Evolutionary conservation across 1,140 invertebrate species (phyloP).

Genomic region (Caerostris darwini): DNA sequence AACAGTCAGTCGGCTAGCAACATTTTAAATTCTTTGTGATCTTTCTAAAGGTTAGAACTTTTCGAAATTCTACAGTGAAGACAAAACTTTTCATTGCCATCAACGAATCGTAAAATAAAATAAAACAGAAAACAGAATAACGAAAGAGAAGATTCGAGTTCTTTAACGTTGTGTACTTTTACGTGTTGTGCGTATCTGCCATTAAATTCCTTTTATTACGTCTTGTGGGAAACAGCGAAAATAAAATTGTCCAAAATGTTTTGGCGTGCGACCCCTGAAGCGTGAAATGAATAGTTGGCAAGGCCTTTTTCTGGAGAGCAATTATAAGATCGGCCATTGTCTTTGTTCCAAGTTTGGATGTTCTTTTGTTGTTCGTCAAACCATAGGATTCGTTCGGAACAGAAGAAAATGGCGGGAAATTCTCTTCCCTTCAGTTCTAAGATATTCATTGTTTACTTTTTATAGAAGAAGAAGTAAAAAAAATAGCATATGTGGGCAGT

Average conservation of each 20-base stretch:
- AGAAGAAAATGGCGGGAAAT: constrained; percentile 30
- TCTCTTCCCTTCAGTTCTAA: neutral
- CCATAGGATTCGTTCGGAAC: neutral
- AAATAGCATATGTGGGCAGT: neutral
- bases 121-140: neutral
- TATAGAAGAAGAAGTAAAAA: neutral
- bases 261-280: constrained; percentile 30
- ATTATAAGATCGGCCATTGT: constrained; percentile 54
- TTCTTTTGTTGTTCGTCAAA: constrained; percentile 22
- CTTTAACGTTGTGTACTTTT: constrained; percentile 40
- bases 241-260: constrained; percentile 43
- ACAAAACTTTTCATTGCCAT: constrained; percentile 23
- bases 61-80: neutral
- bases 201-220: constrained; percentile 44
- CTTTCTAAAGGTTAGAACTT: neutral
- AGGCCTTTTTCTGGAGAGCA: constrained; percentile 41
- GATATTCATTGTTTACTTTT: neutral
- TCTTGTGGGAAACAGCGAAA: constrained; percentile 40
- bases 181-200: constrained; percentile 37
- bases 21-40: neutral
- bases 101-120: neutral
- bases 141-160: neutral
- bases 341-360: neutral
- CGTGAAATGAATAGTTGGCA: constrained; percentile 47
- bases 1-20: too few species aligned